Percentiles rank a stretch among this genome's conserved stretches.
Conservation (phyloP, 2,888 invertebrate species). For the Hemaris fuciformis region DNA sequence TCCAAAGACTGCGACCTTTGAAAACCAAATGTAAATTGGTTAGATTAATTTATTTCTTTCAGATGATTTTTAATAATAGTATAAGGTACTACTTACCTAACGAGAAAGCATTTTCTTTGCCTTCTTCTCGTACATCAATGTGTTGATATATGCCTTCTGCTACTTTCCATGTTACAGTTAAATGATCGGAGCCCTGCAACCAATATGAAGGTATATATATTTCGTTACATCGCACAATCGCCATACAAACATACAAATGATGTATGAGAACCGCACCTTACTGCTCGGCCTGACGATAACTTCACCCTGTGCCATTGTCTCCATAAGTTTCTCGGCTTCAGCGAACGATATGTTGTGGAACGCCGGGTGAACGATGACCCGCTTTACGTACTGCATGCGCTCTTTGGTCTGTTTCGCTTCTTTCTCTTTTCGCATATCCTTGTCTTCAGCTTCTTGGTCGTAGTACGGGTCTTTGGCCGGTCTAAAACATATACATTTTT, state of each 20-base stretch:
- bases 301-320: slow-evolving; percentile 97
- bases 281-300: slow-evolving; percentile 98
- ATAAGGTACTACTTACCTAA: slow-evolving; percentile 80
- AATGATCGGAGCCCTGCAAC: slow-evolving; percentile 90
- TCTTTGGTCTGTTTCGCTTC: slow-evolving; percentile 92
- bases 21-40: not conserved
- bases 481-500: no score
- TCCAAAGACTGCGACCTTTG: slow-evolving; percentile 86
- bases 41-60: not conserved
- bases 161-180: slow-evolving; percentile 99
- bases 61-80: not conserved
- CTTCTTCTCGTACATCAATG: slow-evolving; percentile 97
- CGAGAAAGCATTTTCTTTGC: slow-evolving; percentile 97
- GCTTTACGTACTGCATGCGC: slow-evolving; percentile 93
- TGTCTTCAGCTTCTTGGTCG: slow-evolving; percentile 91
- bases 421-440: slow-evolving; percentile 88
- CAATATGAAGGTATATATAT: not conserved
- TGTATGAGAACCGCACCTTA: slow-evolving; percentile 80
- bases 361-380: slow-evolving; percentile 98
- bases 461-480: slow-evolving; percentile 95
- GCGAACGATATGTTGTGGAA: slow-evolving; percentile 98
- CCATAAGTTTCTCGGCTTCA: slow-evolving; percentile 95
- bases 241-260: not conserved
- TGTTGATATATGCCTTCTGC: slow-evolving; percentile 96
- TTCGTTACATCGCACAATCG: not conserved